Evolutionary conservation across 2,888 invertebrate species (phyloP).

Genomic region (Drosophila demipolita): DNA sequence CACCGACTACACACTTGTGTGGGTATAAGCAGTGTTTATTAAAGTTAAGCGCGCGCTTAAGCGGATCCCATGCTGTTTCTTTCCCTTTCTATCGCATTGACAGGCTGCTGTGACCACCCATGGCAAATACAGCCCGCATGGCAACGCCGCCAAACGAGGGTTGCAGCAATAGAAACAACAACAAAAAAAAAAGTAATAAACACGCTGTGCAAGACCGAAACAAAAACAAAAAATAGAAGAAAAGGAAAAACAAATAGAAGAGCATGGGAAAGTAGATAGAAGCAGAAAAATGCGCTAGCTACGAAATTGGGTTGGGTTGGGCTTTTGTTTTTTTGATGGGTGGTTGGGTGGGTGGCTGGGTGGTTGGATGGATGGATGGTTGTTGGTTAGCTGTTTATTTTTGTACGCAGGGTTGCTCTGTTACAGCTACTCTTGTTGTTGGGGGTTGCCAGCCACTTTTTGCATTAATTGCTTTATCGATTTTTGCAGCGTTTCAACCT

Average conservation of each 20-base stretch:
- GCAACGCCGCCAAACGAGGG: slow-evolving; percentile 48
- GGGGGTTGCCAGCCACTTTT: slow-evolving; percentile 67
- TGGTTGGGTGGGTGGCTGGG: slow-evolving; percentile 22
- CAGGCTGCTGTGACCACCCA: slow-evolving; percentile 26
- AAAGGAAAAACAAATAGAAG: slow-evolving; percentile 10
- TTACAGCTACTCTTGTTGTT: slow-evolving; percentile 12
- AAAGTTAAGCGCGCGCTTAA: slow-evolving; percentile 52
- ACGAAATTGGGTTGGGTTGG: slow-evolving; percentile 27
- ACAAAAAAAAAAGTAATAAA: slow-evolving; percentile 61
- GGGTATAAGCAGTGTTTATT: slow-evolving; percentile 47
- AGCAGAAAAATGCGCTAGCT: slow-evolving; percentile 16
- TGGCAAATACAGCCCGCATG: slow-evolving; percentile 40
- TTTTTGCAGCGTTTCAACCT: slow-evolving; percentile 63
- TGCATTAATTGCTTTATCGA: slow-evolving; percentile 82
- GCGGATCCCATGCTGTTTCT: slow-evolving; percentile 10
- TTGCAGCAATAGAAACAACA: slow-evolving; percentile 34
- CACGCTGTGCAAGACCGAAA: slow-evolving; percentile 47
- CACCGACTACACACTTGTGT: slow-evolving; percentile 10
- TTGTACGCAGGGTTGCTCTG: slow-evolving; percentile 60
- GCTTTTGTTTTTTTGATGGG: slow-evolving; percentile 7
- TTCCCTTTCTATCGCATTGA: slow-evolving; percentile 3
- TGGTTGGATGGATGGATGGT: slow-evolving; percentile 24
- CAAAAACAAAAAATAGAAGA: slow-evolving; percentile 21
- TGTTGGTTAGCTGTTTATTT: slow-evolving; percentile 59
- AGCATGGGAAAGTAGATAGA: neutral